Conservation (phyloP, 2,888 invertebrate genomes). For the Agrochola lota region DNA sequence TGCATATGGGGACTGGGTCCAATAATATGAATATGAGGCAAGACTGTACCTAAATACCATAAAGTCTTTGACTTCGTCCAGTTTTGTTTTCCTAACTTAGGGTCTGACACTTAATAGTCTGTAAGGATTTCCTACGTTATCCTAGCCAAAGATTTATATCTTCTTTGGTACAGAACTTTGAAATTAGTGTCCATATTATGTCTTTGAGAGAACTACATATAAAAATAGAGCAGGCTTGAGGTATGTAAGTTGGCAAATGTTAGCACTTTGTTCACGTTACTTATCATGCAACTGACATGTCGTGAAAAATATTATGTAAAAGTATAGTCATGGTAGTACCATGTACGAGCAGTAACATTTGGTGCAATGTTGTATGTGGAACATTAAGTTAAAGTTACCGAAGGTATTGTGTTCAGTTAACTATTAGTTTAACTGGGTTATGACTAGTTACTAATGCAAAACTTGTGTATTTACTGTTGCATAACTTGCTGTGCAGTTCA, state of each 20-base stretch:
- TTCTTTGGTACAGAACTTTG: not conserved
- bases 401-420: conserved; percentile 46
- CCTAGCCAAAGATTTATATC: not conserved
- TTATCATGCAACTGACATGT: conserved; percentile 1
- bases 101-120: not conserved
- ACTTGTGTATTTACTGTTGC: conserved; percentile 47
- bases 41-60: not conserved
- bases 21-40: not conserved
- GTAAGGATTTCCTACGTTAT: not conserved
- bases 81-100: not conserved
- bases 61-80: not conserved
- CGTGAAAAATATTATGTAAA: conserved; percentile 19
- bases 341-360: not conserved
- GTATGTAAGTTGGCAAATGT: not conserved
- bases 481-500: conserved; percentile 46
- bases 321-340: not conserved
- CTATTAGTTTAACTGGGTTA: conserved; percentile 58
- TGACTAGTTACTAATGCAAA: conserved; percentile 48
- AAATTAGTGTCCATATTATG: not conserved
- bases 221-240: not conserved
- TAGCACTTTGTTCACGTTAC: conserved; percentile 9
- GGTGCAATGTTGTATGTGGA: conserved; percentile 20
- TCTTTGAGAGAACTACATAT: not conserved
- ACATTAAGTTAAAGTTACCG: conserved; percentile 34
- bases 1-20: not conserved